A percentile compares a stretch with the other conserved stretches of the same genome.
Conservation (phyloP, 2,888 invertebrate species). For the Podabrus alpinus region DNA sequence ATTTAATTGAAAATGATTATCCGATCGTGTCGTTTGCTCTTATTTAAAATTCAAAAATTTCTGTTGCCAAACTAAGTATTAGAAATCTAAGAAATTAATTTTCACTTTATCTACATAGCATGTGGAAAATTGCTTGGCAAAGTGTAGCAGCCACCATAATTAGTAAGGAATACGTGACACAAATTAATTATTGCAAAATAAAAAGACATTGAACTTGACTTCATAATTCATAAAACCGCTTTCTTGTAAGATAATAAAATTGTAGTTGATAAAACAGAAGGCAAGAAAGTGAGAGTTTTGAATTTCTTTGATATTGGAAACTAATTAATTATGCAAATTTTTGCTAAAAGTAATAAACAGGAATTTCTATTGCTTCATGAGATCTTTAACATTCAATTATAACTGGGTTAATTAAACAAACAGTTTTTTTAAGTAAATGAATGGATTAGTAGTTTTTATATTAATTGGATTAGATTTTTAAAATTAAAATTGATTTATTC, state of each 20-base stretch:
- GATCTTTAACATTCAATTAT: neutral
- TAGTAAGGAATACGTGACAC: neutral
- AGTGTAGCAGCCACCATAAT: neutral
- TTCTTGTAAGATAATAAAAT: neutral
- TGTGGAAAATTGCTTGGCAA: neutral
- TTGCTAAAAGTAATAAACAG: neutral
- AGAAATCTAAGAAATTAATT: neutral
- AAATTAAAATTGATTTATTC: neutral
- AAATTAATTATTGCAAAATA: neutral
- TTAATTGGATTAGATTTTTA: neutral
- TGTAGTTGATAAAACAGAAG: neutral
- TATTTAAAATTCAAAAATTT: neutral
- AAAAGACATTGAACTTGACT: neutral
- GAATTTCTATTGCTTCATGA: neutral
- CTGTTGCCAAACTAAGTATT: neutral
- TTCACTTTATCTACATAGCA: neutral
- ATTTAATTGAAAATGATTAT: neutral
- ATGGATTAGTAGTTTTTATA: neutral
- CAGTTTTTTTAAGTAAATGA: neutral
- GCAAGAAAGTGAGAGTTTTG: neutral
- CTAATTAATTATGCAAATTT: neutral
- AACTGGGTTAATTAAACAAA: neutral
- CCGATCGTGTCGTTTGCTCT: neutral
- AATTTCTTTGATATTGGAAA: neutral
- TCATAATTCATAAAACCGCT: neutral